Base-by-base conservation (phyloP, 2,113 vertebrate species). In the Zingel zingel region DNA sequence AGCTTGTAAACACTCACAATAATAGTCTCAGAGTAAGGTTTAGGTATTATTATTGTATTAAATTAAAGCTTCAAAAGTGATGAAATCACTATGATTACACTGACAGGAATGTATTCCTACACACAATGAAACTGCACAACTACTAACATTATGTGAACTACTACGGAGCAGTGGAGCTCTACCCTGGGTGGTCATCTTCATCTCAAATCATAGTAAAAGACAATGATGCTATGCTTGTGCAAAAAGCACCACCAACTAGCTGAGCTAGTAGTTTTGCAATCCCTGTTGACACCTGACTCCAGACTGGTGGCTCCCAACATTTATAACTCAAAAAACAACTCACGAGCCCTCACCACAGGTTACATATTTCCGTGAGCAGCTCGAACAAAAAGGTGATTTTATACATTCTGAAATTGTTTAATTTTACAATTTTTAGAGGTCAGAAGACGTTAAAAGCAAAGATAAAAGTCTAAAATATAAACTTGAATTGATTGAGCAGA, bases 141-240 rank as follows among this genome's bases (percentile, higher is more conserved):
- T 30, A 63, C 77, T 30, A 61, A 21, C n/a, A 64, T 72, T 57
- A 56, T 72, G 27, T 65, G 18, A 62, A 57, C n/a, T 39, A 47
- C 39, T 13, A 71, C 50, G 47, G 59, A 72, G 50, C 1, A 0
- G 16, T 50, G 25, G 21, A 18, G 39, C 61, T 51, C 9, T 4
- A 33, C 2, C 12, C 30, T 45, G 30, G 53, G 62, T 59, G 48
- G 33, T 25, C 7, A 33, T 25, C 27, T 50, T 27, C 65, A 39
- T 39, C 21, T 48, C 4, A 62, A 53, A 78, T 69, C 45, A 18
- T 23, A 48, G 39, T 30, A 10, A 50, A 59, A 68, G 14, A 39
- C 30, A 65, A 19, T 11, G 21, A n/a, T n/a, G 12, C 21, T 65
- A 33, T 1, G 6, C 33, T 33, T 47, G 11, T 30, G 36, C 68